Conservation (phyloP, 35 echinoderm and acorn worm species). For the Ophiothrix spiculata region DNA sequence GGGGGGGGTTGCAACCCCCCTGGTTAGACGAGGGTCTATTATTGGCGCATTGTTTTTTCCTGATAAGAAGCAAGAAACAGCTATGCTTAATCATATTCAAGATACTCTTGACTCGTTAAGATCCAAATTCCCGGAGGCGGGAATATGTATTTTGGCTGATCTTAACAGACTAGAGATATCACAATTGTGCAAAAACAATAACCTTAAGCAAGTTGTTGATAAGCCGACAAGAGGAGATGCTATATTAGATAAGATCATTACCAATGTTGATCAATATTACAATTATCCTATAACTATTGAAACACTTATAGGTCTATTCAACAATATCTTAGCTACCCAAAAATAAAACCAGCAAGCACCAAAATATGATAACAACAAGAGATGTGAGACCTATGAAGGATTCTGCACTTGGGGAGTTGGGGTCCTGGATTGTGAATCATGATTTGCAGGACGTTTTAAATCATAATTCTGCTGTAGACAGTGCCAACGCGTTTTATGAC, state of each 20-base stretch:
- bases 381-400: background rate
- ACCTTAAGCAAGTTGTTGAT: background rate
- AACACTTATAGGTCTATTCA: background rate
- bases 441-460: too few species aligned
- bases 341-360: background rate
- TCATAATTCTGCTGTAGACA: background rate
- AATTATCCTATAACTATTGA: background rate
- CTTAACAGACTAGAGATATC: background rate
- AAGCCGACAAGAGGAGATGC: constrained; percentile 9
- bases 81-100: background rate
- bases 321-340: background rate
- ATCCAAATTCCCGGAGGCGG: background rate
- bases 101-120: background rate
- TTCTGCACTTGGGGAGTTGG: background rate
- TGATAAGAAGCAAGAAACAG: background rate
- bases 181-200: background rate
- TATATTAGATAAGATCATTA: constrained; percentile 6
- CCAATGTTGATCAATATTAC: constrained; percentile 10
- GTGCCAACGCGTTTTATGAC: background rate
- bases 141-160: background rate
- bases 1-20: too few species aligned
- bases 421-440: too few species aligned
- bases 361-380: background rate
- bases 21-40: too few species aligned
- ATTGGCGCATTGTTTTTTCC: background rate